phyloP scores from a whole-genome alignment of 2,797 vertebrate species.

The Cheirogaleus major region DNA sequence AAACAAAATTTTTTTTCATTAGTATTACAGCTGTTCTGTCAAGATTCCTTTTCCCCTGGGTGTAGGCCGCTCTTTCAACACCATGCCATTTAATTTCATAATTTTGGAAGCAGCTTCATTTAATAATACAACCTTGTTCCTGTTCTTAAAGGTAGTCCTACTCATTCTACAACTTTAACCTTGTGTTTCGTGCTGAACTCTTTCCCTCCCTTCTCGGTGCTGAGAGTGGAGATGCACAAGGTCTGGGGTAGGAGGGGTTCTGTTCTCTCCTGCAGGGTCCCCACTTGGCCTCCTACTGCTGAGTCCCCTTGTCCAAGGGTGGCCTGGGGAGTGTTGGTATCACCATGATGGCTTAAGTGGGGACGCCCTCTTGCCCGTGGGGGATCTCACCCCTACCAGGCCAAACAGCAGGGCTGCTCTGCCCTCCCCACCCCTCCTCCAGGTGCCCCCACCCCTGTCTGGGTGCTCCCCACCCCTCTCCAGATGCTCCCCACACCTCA shows the following conservation, averaged over 20 bases:
- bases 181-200: background rate
- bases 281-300: background rate
- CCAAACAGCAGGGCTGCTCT: background rate
- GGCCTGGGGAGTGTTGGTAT: fast-evolving
- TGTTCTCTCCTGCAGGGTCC: background rate
- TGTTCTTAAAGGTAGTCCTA: background rate
- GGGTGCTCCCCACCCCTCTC: background rate
- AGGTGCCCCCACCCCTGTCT: too few species aligned
- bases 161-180: background rate
- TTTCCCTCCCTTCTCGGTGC: background rate
- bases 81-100: background rate
- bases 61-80: background rate
- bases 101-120: background rate
- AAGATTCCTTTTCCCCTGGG: background rate
- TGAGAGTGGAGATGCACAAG: background rate
- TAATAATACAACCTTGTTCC: background rate
- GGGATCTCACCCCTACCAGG: background rate
- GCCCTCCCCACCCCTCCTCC: background rate
- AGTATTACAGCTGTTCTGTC: background rate
- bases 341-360: background rate
- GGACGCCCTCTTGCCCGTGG: background rate
- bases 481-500: background rate
- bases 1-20: background rate
- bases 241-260: fast-evolving
- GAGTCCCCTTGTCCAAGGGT: background rate